These are phyloP conservation scores for Epistrophella euchroma DNA, from an alignment of 2,888 invertebrate genomes.

Conservation along the genomic window DNA sequence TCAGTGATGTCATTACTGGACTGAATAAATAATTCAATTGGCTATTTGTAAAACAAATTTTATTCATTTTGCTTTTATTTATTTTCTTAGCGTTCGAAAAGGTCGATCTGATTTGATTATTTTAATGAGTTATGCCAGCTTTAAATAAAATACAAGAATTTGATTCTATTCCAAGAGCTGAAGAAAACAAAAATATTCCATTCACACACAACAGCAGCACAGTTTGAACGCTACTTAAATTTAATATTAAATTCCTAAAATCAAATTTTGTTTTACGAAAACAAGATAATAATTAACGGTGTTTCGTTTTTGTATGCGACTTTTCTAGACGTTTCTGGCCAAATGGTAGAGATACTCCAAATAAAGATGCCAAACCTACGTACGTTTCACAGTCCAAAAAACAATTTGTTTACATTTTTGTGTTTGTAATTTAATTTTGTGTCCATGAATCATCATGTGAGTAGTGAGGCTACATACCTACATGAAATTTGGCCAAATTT, in stretches of 20 bases:
- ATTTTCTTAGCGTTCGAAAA: not conserved
- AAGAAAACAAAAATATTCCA: not conserved
- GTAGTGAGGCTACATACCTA: too few species aligned
- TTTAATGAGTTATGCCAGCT: not conserved
- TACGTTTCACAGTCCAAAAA: too few species aligned
- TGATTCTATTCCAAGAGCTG: not conserved
- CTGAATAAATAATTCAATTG: slow-evolving; percentile 7
- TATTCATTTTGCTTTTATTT: too few species aligned
- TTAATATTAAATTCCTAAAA: not conserved
- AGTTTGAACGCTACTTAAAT: not conserved
- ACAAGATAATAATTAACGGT: not conserved
- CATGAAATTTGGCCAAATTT: too few species aligned
- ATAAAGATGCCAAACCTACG: too few species aligned
- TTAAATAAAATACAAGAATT: not conserved
- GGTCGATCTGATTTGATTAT: not conserved
- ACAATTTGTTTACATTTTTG: too few species aligned
- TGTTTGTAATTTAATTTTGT: too few species aligned
- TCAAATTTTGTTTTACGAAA: slow-evolving; percentile 18
- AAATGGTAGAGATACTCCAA: too few species aligned
- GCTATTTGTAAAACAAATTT: not conserved
- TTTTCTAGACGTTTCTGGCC: slow-evolving; percentile 2
- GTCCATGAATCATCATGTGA: too few species aligned
- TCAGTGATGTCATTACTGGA: slow-evolving; percentile 11
- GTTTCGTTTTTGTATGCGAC: not conserved
- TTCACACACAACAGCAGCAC: not conserved